phyloP scores from a whole-genome alignment of 2,797 vertebrate species.

The Streptopelia turtur region DNA sequence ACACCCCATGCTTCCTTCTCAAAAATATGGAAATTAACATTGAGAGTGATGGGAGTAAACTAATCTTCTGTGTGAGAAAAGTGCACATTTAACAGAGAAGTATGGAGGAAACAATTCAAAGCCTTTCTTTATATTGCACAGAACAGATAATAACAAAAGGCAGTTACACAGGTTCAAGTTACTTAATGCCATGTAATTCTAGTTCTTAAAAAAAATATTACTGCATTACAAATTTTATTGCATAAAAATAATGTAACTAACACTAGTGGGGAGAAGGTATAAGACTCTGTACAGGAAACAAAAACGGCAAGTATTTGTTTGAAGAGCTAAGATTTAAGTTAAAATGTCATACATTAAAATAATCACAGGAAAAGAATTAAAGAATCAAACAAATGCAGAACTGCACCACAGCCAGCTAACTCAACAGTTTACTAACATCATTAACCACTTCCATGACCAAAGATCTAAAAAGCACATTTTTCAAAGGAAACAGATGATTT shows the following conservation, averaged over 20 bases:
- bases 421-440: not conserved
- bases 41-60: not conserved
- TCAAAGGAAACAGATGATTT: not conserved
- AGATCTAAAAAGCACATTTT: conserved; percentile 1
- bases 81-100: not conserved
- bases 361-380: not conserved
- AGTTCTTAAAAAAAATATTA: not conserved
- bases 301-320: not conserved
- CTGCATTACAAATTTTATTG: not conserved
- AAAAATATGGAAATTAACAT: not conserved
- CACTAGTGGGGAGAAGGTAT: not conserved
- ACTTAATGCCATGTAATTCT: not conserved
- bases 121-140: not conserved
- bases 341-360: not conserved
- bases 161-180: not conserved
- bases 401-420: not conserved
- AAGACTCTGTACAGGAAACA: not conserved
- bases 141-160: not conserved
- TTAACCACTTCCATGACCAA: not conserved
- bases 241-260: not conserved
- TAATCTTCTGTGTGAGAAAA: not conserved
- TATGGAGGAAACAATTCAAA: not conserved
- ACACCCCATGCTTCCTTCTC: accelerated
- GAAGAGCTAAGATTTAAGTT: not conserved
- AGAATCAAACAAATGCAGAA: not conserved